Evolutionary conservation across 2,888 invertebrate genomes (phyloP).

Genomic region (Idaea dimidiata): DNA sequence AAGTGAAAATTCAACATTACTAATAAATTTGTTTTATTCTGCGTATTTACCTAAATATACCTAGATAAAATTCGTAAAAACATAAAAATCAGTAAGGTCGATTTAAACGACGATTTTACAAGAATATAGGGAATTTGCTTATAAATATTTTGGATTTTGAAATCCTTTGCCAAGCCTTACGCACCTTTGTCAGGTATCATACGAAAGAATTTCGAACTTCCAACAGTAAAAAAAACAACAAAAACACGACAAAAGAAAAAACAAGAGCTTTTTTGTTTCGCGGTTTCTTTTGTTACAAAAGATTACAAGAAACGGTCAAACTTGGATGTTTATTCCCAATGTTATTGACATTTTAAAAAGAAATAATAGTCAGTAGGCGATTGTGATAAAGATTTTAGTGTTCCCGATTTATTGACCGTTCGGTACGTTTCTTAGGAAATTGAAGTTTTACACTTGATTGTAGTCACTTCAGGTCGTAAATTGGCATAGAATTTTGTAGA

Average conservation of each 20-base stretch:
- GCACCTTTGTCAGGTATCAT: constrained; percentile 38
- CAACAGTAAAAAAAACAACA: constrained; percentile 36
- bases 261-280: constrained; percentile 21
- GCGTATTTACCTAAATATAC: too few relatives aligned
- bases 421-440: not conserved
- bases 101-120: too few relatives aligned
- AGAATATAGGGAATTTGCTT: too few relatives aligned
- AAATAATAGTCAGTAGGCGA: constrained; percentile 24
- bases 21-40: too few relatives aligned
- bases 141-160: constrained; percentile 29
- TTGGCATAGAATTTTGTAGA: not conserved
- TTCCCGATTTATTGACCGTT: not conserved
- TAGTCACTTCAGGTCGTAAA: not conserved
- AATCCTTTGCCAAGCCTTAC: constrained; percentile 47
- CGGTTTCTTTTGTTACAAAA: constrained; percentile 66
- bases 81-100: too few relatives aligned
- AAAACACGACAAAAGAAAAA: constrained; percentile 51
- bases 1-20: constrained; percentile 10
- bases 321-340: constrained; percentile 62
- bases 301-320: constrained; percentile 66
- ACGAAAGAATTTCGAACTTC: constrained; percentile 54
- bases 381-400: constrained; percentile 12
- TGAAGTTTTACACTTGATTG: not conserved
- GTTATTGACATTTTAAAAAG: constrained; percentile 61
- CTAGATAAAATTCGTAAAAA: too few relatives aligned